Evolutionary conservation across 2,797 vertebrate species (phyloP), one percentile per base, ranked within the genome.

Genomic region (Sorex maritimensis): DNA sequence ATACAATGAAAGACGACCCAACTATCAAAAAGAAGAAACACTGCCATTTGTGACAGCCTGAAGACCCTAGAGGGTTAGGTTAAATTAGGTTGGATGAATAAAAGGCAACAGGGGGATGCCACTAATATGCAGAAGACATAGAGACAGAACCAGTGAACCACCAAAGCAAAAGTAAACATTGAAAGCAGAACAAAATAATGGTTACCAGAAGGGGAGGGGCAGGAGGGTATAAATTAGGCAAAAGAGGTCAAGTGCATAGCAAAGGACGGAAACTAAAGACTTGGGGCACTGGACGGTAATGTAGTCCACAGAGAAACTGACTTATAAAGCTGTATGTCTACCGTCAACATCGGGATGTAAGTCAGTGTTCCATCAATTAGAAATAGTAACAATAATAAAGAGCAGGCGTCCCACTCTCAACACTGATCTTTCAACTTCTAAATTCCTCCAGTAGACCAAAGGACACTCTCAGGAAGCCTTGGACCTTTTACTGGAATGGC

Each of bases 381-480:
- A 67, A 67, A 67, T 63, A 63, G 6, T 63, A 26, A 34, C 17
- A 72, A 73, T 11, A 23, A 73, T 12, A 41, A 24, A 11, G 34
- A 73, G 9, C 38, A 41, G 21, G 1, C 65, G 73, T 6, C 17
- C 21, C 11, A 65, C 38, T 10, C n/a, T 12, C 6, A 38, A 46
- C 12, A 68, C 55, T 73, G 38, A 86, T 72, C 58, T 85, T 91
- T 71, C n/a, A 72, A 89, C 2, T 73, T n/a, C 10, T 67, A 55
- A 11, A 23, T 55, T 68, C 10, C 15, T 90, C 55, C 9, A 34
- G 67, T 30, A 61, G 34, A 74, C 17, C 23, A 58, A 67, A 79
- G 72, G 49, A 81, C 52, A 17, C 26, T 41, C 63, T 55, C 9
- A 68, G 41, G 34, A 5, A 61, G 26, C 46, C 5, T 21, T 0